Evolutionary conservation across 2,113 vertebrate species (phyloP).

Genomic region (Melierax canorus): DNA sequence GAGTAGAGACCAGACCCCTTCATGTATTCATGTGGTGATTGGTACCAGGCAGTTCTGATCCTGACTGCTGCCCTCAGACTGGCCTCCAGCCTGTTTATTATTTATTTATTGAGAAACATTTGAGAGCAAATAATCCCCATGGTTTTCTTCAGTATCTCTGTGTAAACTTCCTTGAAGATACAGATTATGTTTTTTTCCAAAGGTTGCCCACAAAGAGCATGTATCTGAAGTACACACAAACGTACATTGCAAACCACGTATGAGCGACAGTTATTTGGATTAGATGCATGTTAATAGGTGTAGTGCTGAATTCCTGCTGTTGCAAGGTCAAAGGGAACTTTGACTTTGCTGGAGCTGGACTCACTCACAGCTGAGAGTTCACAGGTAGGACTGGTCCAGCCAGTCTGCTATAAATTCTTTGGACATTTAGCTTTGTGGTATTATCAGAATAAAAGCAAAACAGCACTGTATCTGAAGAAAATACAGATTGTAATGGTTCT

Average conservation of each 20-base stretch:
- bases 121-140: background rate
- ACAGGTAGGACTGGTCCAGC: background rate
- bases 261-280: background rate
- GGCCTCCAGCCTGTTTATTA: background rate
- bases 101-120: constrained; percentile 9
- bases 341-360: background rate
- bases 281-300: background rate
- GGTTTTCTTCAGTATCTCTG: background rate
- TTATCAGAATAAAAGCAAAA: background rate
- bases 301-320: background rate
- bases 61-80: background rate
- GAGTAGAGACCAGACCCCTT: background rate
- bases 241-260: background rate
- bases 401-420: background rate
- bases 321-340: background rate
- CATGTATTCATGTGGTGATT: background rate
- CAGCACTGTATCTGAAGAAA: constrained; percentile 50
- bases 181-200: background rate
- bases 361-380: background rate
- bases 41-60: background rate
- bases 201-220: background rate
- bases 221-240: background rate
- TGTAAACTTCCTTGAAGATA: constrained; percentile 9
- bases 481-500: constrained; percentile 51
- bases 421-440: constrained; percentile 12